Conservation (phyloP, 2,888 invertebrate genomes). For the Eurytoma adleriae region DNA sequence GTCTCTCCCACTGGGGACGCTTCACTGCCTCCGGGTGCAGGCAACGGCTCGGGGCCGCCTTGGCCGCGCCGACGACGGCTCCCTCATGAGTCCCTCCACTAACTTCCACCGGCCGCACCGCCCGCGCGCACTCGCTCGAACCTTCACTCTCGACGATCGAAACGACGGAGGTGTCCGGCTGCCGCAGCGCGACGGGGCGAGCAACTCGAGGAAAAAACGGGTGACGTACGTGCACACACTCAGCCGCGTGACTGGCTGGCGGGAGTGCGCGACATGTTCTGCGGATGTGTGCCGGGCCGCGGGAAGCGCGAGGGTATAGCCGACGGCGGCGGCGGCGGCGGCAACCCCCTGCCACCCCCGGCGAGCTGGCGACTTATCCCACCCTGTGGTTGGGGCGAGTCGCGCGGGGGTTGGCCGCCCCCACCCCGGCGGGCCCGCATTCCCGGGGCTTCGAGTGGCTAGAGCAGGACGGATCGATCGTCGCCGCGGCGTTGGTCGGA, state of each 20-base stretch:
- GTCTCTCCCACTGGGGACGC: not conserved
- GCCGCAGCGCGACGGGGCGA: not conserved
- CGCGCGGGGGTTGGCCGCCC: not conserved
- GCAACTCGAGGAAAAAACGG: not conserved
- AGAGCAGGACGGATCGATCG: conserved; percentile 33
- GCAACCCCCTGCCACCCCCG: not conserved
- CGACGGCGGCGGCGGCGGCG: no score
- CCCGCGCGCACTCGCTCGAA: not conserved
- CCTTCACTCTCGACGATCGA: not conserved
- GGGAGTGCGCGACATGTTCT: conserved; percentile 70
- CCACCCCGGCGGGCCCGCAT: conserved; percentile 29
- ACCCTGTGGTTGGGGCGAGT: not conserved
- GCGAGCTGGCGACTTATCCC: conserved; percentile 1
- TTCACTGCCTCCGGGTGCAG: not conserved
- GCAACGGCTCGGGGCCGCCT: conserved; percentile 54
- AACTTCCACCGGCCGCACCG: not conserved
- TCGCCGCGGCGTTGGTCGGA: conserved; percentile 43
- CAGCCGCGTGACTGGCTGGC: conserved; percentile 64
- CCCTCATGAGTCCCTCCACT: conserved; percentile 19
- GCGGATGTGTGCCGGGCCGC: conserved; percentile 64
- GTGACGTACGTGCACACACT: not conserved
- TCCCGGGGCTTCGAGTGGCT: conserved; percentile 44
- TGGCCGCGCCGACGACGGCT: conserved; percentile 51
- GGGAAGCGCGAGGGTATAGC: no score
- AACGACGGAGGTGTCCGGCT: not conserved